Evolutionary conservation across 2,888 invertebrate species (phyloP).

Genomic region (Diadromus collaris): DNA sequence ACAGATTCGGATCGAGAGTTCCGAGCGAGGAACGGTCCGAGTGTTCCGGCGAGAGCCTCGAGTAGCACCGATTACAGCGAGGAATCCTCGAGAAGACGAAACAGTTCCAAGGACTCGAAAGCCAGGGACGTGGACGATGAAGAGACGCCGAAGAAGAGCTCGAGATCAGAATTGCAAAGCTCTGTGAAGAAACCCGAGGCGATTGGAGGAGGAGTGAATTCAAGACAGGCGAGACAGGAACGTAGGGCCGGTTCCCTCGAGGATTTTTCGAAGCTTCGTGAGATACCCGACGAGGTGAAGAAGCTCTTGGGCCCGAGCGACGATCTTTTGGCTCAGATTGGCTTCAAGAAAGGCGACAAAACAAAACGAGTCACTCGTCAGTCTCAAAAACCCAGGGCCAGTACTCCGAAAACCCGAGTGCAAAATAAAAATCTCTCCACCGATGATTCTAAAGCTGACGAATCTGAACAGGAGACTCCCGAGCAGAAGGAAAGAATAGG

Average conservation of each 20-base stretch:
- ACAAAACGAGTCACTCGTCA: conserved; percentile 31
- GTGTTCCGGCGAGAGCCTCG: conserved; percentile 50
- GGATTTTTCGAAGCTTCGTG: conserved; percentile 59
- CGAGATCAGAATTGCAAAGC: conserved; percentile 41
- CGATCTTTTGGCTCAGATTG: conserved; percentile 64
- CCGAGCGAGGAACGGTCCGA: conserved; percentile 51
- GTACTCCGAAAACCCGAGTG: conserved; percentile 37
- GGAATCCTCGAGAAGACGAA: conserved; percentile 49
- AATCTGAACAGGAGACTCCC: conserved; percentile 7
- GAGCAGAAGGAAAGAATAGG: conserved; percentile 39
- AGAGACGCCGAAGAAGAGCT: conserved; percentile 45
- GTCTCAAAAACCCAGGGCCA: conserved; percentile 20
- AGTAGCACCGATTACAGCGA: conserved; percentile 49
- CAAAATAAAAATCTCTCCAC: conserved; percentile 20
- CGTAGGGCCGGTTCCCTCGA: conserved; percentile 59
- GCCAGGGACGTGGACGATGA: conserved; percentile 25
- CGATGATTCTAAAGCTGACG: conserved; percentile 24
- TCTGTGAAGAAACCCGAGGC: conserved; percentile 34
- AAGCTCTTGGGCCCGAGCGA: conserved; percentile 67
- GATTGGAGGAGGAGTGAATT: neutral
- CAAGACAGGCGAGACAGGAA: conserved; percentile 58
- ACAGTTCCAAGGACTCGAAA: conserved; percentile 54
- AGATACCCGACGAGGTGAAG: conserved; percentile 68
- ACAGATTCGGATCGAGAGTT: conserved; percentile 19
- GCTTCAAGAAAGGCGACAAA: conserved; percentile 57